Conservation (phyloP, 2,113 vertebrate genomes). For the Mixornis gularis region DNA sequence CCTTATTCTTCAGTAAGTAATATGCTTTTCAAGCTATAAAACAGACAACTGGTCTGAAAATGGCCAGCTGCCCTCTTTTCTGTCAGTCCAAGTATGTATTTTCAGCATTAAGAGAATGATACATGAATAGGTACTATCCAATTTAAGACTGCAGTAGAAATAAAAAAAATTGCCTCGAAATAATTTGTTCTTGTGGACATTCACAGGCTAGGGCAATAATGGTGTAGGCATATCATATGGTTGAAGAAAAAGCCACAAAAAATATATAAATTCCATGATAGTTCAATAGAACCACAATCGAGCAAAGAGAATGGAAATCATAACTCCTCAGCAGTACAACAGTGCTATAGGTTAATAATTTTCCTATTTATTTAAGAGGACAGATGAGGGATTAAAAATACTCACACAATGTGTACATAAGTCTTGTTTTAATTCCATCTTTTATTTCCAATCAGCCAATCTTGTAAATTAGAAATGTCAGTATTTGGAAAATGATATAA, state of each 20-base stretch:
- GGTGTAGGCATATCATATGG: background rate
- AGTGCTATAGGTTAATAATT: background rate
- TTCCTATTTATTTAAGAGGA: background rate
- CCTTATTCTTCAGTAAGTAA: background rate
- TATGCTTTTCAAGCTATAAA: background rate
- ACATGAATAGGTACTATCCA: background rate
- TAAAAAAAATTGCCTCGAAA: background rate
- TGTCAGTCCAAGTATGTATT: background rate
- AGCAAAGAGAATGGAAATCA: background rate
- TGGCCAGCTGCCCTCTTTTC: background rate
- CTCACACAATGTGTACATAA: background rate
- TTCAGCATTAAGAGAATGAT: background rate
- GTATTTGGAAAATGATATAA: background rate
- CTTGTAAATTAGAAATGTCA: background rate
- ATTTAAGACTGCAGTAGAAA: background rate
- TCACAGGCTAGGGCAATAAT: background rate
- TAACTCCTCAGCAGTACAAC: background rate
- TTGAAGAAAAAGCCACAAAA: background rate
- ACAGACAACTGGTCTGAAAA: background rate
- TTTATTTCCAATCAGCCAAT: background rate
- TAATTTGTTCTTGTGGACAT: background rate
- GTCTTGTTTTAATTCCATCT: background rate
- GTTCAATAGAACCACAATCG: background rate
- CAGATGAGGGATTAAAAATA: background rate
- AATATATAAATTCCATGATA: background rate